phyloP scores from a whole-genome alignment of 2,113 vertebrate genomes.

The Ochotona curzoniae region DNA sequence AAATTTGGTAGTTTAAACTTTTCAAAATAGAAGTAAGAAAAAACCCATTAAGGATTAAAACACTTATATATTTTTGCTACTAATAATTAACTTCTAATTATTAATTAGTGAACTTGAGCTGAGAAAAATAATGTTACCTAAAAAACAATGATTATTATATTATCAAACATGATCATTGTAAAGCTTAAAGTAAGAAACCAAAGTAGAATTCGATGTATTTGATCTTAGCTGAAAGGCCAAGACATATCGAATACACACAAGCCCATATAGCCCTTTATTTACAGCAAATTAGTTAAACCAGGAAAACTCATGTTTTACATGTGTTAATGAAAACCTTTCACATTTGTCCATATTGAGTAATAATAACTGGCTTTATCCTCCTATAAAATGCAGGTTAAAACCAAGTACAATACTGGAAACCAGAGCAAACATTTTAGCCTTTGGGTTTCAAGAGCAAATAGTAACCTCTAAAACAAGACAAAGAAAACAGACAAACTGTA shows the following conservation, averaged over 20 bases:
- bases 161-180: background rate
- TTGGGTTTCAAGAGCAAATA: background rate
- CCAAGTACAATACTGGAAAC: background rate
- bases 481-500: background rate
- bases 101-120: background rate
- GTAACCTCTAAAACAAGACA: background rate
- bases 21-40: conserved; percentile 16
- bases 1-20: conserved; percentile 26
- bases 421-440: background rate
- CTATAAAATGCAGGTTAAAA: background rate
- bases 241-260: background rate
- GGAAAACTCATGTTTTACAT: background rate
- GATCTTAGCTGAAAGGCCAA: no score
- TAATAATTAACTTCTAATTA: conserved; percentile 19
- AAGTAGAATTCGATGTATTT: background rate
- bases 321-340: background rate
- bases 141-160: background rate
- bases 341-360: background rate
- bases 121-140: conserved; percentile 2
- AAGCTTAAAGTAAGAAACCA: background rate
- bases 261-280: background rate
- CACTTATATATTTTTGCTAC: background rate
- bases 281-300: background rate
- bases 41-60: background rate
- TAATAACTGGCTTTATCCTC: background rate